Evolutionary conservation across 2,797 vertebrate species (phyloP).

Genomic region (Hemibagrus guttatus): DNA sequence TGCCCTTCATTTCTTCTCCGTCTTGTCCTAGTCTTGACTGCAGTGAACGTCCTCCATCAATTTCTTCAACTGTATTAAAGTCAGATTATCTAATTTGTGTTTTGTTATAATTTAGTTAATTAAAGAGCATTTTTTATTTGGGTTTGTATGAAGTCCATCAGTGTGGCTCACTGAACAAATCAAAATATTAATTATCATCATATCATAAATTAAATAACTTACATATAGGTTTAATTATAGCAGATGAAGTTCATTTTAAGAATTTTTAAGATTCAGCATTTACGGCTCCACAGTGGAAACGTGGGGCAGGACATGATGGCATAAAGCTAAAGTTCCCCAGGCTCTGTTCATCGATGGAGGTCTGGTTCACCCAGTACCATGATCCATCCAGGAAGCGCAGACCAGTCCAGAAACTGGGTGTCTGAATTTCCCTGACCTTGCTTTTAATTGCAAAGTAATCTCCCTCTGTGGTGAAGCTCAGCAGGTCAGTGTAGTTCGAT

Average conservation of each 20-base stretch:
- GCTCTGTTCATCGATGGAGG: accelerated
- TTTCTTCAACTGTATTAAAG: too few relatives aligned
- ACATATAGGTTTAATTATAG: too few relatives aligned
- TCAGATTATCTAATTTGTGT: too few relatives aligned
- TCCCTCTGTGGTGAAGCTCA: not conserved
- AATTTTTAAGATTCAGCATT: not conserved
- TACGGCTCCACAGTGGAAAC: not conserved
- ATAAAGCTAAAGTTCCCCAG: not conserved
- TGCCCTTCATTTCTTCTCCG: too few relatives aligned
- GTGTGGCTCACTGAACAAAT: too few relatives aligned
- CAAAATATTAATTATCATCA: too few relatives aligned
- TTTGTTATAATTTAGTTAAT: too few relatives aligned
- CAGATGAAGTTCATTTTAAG: slow-evolving; percentile 21
- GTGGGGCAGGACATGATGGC: not conserved
- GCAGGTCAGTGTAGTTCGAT: not conserved
- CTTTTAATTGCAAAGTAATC: not conserved
- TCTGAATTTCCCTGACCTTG: not conserved
- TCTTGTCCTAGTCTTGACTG: too few relatives aligned
- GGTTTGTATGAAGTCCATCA: not conserved
- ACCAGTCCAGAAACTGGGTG: slow-evolving; percentile 1
- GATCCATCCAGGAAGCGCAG: slow-evolving; percentile 3
- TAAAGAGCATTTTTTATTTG: too few relatives aligned
- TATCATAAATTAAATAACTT: not conserved
- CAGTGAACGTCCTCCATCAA: too few relatives aligned
- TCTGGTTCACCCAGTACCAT: slow-evolving; percentile 4